phyloP scores from a whole-genome alignment of 1,140 invertebrate species.

The Coenobita brevimanus region DNA sequence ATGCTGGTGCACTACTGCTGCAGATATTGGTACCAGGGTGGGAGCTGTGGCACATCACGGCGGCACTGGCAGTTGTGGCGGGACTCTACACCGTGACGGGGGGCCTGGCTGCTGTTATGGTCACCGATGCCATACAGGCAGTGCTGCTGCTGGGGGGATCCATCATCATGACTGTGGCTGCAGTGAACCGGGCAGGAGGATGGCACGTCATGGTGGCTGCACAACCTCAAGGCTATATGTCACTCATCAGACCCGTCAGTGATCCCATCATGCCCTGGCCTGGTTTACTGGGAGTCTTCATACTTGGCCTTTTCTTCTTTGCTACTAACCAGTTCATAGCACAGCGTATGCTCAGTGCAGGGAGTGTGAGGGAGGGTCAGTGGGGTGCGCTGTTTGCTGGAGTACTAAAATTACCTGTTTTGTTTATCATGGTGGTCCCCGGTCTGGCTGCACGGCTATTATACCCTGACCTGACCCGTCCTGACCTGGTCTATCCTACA shows the following conservation, averaged over 20 bases:
- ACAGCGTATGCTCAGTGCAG: not conserved
- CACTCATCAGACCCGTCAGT: not conserved
- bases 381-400: not conserved
- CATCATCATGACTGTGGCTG: not conserved
- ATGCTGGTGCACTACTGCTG: not conserved
- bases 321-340: slow-evolving; percentile 10
- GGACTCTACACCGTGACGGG: not conserved
- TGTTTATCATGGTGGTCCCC: not conserved
- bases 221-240: not conserved
- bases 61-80: not conserved
- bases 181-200: not conserved
- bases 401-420: not conserved
- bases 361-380: not conserved
- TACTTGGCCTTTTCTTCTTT: not conserved
- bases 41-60: not conserved
- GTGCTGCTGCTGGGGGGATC: not conserved
- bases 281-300: not conserved
- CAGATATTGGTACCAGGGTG: not conserved
- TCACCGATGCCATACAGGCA: slow-evolving; percentile 3
- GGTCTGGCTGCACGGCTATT: not conserved
- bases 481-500: slow-evolving; percentile 6
- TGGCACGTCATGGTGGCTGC: not conserved
- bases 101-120: not conserved
- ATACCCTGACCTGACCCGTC: not conserved
- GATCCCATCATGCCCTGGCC: not conserved